Evolutionary conservation across 2,113 vertebrate genomes (phyloP).

Genomic region (Upupa epops): DNA sequence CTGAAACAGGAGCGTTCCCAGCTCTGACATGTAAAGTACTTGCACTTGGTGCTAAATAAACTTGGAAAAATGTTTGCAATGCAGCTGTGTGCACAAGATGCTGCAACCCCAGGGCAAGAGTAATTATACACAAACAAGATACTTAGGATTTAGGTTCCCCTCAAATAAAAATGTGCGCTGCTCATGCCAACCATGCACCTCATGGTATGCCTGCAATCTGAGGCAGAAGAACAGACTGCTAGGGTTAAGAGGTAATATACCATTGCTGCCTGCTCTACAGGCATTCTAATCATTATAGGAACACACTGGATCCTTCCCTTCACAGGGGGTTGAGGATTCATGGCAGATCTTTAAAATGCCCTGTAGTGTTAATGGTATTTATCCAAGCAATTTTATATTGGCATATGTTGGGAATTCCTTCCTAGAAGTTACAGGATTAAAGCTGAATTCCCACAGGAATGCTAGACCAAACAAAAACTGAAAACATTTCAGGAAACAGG

Average conservation of each 20-base stretch:
- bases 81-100: conserved; percentile 9
- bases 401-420: background rate
- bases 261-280: background rate
- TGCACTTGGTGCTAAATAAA: conserved; percentile 63
- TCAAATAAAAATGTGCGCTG: conserved; percentile 45
- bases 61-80: conserved; percentile 60
- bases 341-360: conserved; percentile 21
- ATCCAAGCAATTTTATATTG: background rate
- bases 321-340: background rate
- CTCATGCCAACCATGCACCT: conserved; percentile 12
- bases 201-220: background rate
- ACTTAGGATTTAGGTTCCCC: conserved; percentile 51
- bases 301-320: background rate
- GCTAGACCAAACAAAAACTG: background rate
- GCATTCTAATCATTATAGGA: background rate
- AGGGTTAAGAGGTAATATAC: conserved; percentile 29
- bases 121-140: conserved; percentile 57
- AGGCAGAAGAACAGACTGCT: background rate
- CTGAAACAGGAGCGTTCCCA: conserved; percentile 62
- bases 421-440: background rate
- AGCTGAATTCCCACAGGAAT: background rate
- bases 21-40: conserved; percentile 66
- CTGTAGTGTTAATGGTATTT: background rate
- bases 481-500: background rate
- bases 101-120: conserved; percentile 57